Percentiles rank a stretch among this genome's conserved stretches.
Evolutionary conservation across 2,888 invertebrate species (phyloP).

Genomic region (Laothoe populi): DNA sequence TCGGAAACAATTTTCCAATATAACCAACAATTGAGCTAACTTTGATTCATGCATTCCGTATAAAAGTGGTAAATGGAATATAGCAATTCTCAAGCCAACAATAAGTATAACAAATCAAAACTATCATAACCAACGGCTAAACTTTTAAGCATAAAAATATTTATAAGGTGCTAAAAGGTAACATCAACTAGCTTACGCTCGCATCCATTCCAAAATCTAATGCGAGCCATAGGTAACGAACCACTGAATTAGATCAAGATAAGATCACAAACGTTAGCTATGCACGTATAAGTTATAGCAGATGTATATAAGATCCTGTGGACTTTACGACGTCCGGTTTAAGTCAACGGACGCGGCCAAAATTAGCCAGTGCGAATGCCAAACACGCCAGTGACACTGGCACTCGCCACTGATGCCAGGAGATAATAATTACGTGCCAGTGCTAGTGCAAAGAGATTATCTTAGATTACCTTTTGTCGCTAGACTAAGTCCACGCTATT

Average conservation of each 20-base stretch:
- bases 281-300: slow-evolving; percentile 5
- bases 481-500: neutral
- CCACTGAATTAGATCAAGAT: slow-evolving; percentile 14
- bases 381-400: slow-evolving; percentile 48
- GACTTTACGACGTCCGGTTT: slow-evolving; percentile 71
- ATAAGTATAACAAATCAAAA: neutral
- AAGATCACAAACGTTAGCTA: slow-evolving; percentile 12
- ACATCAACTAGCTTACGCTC: neutral
- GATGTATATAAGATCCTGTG: slow-evolving; percentile 48
- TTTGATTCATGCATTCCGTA: too few species aligned
- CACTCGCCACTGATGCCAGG: slow-evolving; percentile 33
- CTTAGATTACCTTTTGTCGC: neutral
- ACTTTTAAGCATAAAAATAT: neutral
- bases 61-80: too few species aligned
- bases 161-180: too few species aligned
- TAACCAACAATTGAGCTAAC: too few species aligned
- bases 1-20: too few species aligned
- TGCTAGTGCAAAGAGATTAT: slow-evolving; percentile 6
- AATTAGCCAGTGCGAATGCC: slow-evolving; percentile 78
- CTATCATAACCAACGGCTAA: neutral
- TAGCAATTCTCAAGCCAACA: neutral
- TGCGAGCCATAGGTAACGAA: neutral
- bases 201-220: neutral
- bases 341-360: slow-evolving; percentile 75
- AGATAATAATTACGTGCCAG: slow-evolving; percentile 29